A percentile compares a stretch with the other conserved stretches of the same genome.
These are phyloP conservation scores for Leptopilina myrica DNA, from an alignment of 2,888 invertebrate genomes.

Conservation along the genomic window DNA sequence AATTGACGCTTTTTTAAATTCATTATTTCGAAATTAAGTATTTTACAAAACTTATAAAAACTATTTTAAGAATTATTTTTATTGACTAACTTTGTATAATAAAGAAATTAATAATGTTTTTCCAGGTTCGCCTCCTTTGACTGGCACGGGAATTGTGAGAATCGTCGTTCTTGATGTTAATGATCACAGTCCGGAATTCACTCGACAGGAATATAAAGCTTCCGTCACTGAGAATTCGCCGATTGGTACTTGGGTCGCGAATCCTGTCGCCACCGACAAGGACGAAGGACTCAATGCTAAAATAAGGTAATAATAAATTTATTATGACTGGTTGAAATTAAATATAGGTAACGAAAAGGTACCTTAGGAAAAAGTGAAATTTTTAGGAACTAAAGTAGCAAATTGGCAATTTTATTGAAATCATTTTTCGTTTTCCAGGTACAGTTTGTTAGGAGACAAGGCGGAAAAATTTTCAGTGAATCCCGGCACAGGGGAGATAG, in stretches of 20 bases:
- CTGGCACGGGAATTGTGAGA: constrained; percentile 93
- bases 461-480: constrained; percentile 89
- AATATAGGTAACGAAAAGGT: too few species aligned
- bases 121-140: constrained; percentile 93
- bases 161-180: constrained; percentile 96
- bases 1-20: background rate
- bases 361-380: too few species aligned
- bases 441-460: constrained; percentile 89
- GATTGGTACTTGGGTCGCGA: constrained; percentile 86
- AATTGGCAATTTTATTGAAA: background rate
- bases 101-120: constrained; percentile 55
- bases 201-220: constrained; percentile 87
- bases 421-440: constrained; percentile 76
- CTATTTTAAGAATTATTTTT: background rate
- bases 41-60: background rate
- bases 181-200: constrained; percentile 94
- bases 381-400: too few species aligned
- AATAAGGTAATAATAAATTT: constrained; percentile 79
- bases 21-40: background rate
- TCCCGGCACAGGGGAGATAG: constrained; percentile 87
- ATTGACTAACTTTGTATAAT: too few species aligned
- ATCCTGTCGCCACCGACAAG: constrained; percentile 88
- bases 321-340: background rate
- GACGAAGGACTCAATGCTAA: constrained; percentile 92
- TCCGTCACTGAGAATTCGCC: constrained; percentile 90